Base-by-base conservation (phyloP, 2,888 invertebrate genomes). In the Baccha elongata region DNA sequence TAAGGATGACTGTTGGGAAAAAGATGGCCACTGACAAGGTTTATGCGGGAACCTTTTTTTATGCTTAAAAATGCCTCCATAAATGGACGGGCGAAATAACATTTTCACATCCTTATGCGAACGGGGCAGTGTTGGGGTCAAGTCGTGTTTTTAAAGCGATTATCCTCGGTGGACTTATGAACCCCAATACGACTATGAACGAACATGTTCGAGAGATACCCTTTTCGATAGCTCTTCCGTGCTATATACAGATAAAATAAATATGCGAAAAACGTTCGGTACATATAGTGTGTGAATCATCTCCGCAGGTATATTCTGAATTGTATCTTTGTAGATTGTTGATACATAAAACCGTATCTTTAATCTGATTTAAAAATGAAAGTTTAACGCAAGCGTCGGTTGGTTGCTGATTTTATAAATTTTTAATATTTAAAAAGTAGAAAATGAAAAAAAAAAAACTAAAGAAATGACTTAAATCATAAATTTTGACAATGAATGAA, bases 1-100 rank as follows among this genome's bases (percentile, higher is more conserved):
- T 26, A 40, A 44, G 29, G 26, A 32, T 8, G 23, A 35, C 46
- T 29, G 44, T 15, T 50, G 37, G 52, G 46, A 46, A 19, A 15
- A 40, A 53, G 40, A 42, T 62, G 29, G 53, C 48, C 40, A 10
- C 23, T 64, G 75, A n/a, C n/a, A n/a, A 50, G 75, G 80, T 69
- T 80, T 80, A 64, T 50, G 35, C n/a, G 40, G n/a, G 5, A 50
- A 64, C 64, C 75, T 75, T 75, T 75, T 64, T 74, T 75, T 35
- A 46, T 62, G 48, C 32, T 35, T 17, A 40, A 35, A 40, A 74
- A 68, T 17, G 29, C 35, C 48, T 64, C 37, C 55, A 68, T 69
- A 69, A 80, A 80, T 26, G 44, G 44, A 58, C 64, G 55, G 52
- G 60, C 53, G 67, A 60, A 62, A 52, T 67, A 75, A 75, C 35